Conservation (phyloP, 2,888 invertebrate species). For the Poecilobothrus nobilitatus region DNA sequence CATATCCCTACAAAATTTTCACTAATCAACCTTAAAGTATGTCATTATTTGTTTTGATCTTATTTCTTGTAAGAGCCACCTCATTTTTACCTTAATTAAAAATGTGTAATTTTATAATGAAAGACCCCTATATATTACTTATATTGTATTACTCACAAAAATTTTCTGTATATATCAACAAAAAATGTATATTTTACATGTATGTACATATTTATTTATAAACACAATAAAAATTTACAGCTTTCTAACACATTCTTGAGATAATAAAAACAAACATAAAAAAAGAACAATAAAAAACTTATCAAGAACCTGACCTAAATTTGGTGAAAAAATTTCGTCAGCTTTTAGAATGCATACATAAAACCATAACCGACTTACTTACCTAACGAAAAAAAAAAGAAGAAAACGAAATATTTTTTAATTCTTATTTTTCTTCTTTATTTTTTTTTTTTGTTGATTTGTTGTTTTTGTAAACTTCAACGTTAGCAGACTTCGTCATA, state of each 20-base stretch:
- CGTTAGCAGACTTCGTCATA: background rate
- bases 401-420: background rate
- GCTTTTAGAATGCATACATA: background rate
- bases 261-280: background rate
- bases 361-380: background rate
- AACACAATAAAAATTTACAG: background rate
- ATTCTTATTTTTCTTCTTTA: background rate
- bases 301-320: constrained; percentile 6
- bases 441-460: background rate
- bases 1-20: too few relatives aligned
- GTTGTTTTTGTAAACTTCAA: background rate
- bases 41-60: too few relatives aligned
- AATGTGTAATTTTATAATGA: too few relatives aligned
- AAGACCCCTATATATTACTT: too few relatives aligned
- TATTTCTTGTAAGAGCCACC: too few relatives aligned
- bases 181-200: too few relatives aligned
- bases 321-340: background rate
- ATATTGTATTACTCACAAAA: too few relatives aligned
- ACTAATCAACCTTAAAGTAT: too few relatives aligned
- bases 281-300: background rate
- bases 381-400: too few relatives aligned
- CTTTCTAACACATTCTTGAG: background rate
- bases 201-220: background rate
- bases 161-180: too few relatives aligned
- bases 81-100: too few relatives aligned